Base-by-base conservation (phyloP, 2,888 invertebrate genomes). In the Hirudinaria manillensis region DNA sequence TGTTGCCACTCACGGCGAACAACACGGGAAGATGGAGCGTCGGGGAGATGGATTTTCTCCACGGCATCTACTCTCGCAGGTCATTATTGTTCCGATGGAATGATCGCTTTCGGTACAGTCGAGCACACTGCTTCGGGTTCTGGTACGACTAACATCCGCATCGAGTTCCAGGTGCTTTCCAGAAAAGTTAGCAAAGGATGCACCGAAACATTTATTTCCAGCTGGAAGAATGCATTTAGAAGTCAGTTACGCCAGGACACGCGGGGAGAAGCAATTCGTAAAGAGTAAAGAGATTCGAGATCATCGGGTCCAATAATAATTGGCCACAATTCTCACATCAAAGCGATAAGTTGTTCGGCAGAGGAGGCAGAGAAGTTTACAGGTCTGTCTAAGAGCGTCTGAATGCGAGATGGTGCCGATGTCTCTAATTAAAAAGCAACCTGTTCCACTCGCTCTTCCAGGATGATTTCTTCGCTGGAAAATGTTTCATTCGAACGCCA, bases 131-230 rank as follows among this genome's bases (percentile, higher is more conserved):
- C n/a, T n/a, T 24, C 61, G 61, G 61, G 61, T 27, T 61, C 24
- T 61, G 61, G 61, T 61, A 61, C 61, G 61, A 61, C 61, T 61
- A 61, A 61, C 61, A 61, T 61, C 61, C 61, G 61, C 61, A 61
- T 61, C 61, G n/a, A 10, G 29, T 61, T 61, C 61, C 61, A 61
- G 61, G 61, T 61, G 61, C 61, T 61, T 61, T 61, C 61, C 61
- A 61, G 61, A 61, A 61, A 61, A 61, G 24, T 61, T 61, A 27
- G 61, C 61, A 61, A 29, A 61, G 29, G 61, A 61, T 61, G 61
- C 61, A 61, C 61, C 29, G 24, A n/a, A 61, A 61, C 61, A 45
- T 45, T 45, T 45, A 45, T 61, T 61, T 61, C 61, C 61, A 24
- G 61, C 29, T 61, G 61, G 24, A 27, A 29, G 61, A 61, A 29